Conservation (phyloP, 2,797 vertebrate species). For the Bradypus variegatus region DNA sequence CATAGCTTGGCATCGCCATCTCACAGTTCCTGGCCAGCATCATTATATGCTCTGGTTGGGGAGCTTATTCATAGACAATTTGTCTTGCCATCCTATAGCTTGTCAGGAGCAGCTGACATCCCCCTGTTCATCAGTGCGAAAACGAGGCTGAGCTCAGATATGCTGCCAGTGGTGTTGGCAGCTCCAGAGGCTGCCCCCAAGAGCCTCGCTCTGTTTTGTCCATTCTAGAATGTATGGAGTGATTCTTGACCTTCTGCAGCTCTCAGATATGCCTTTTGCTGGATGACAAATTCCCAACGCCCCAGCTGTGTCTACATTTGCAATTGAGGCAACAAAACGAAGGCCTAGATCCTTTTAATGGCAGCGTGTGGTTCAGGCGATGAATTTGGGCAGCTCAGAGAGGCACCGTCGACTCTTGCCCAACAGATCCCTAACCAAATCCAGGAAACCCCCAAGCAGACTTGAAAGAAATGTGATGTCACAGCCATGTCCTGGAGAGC, state of each 20-base stretch:
- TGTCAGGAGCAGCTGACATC: conserved; percentile 35
- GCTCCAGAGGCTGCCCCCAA: background rate
- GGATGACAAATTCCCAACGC: background rate
- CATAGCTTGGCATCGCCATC: background rate
- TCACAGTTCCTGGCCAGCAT: background rate
- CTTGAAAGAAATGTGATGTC: background rate
- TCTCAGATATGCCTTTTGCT: background rate
- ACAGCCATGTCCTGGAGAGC: background rate
- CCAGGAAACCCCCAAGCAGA: background rate
- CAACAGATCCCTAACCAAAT: background rate
- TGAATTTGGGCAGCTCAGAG: background rate
- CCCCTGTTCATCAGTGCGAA: conserved; percentile 51
- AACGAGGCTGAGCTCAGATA: conserved; percentile 5
- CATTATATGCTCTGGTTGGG: background rate
- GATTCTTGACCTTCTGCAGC: background rate
- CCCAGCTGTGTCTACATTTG: background rate
- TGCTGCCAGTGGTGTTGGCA: background rate
- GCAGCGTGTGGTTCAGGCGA: background rate
- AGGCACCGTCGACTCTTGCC: background rate
- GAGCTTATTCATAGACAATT: background rate
- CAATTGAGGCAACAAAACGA: background rate
- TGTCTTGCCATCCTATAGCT: conserved; percentile 9
- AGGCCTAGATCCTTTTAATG: background rate
- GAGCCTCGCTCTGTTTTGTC: background rate
- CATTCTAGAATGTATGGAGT: background rate